Percentiles rank a stretch among this genome's conserved stretches.
phyloP scores from a whole-genome alignment of 2,888 invertebrate species.

The Drosophila eohydei region DNA sequence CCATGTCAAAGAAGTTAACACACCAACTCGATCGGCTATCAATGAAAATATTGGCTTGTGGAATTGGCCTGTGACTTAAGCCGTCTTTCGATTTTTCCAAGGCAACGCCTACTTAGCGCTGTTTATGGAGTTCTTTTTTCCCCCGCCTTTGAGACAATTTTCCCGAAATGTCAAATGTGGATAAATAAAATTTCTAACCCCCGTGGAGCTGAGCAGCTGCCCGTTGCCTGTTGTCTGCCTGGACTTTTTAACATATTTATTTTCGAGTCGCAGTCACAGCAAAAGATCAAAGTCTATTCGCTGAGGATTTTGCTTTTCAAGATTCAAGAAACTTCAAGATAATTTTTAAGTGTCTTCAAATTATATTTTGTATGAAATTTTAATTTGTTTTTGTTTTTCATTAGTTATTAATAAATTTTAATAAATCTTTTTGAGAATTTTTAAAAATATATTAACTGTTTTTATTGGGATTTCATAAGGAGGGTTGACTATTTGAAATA shows the following conservation, averaged over 20 bases:
- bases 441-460: too few relatives aligned
- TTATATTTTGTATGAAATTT: too few relatives aligned
- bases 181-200: conserved; percentile 52
- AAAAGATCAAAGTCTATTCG: conserved; percentile 17
- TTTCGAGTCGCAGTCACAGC: conserved; percentile 39
- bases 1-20: conserved; percentile 75
- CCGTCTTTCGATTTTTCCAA: conserved; percentile 22
- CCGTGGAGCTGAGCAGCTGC: conserved; percentile 40
- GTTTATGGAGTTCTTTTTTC: background rate
- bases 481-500: too few relatives aligned
- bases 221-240: background rate
- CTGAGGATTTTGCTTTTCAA: background rate
- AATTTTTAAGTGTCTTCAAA: too few relatives aligned
- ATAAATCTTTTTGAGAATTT: too few relatives aligned
- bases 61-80: conserved; percentile 23
- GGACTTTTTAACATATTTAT: conserved; percentile 50
- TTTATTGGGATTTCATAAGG: too few relatives aligned
- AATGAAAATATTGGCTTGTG: conserved; percentile 70
- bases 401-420: background rate
- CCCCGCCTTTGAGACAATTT: conserved; percentile 30
- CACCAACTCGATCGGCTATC: conserved; percentile 59
- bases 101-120: conserved; percentile 58
- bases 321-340: background rate
- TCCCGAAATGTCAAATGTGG: conserved; percentile 57
- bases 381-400: background rate